Evolutionary conservation across 2,888 invertebrate species (phyloP), one percentile per base, ranked within the genome.

Genomic region (Lobophora halterata): DNA sequence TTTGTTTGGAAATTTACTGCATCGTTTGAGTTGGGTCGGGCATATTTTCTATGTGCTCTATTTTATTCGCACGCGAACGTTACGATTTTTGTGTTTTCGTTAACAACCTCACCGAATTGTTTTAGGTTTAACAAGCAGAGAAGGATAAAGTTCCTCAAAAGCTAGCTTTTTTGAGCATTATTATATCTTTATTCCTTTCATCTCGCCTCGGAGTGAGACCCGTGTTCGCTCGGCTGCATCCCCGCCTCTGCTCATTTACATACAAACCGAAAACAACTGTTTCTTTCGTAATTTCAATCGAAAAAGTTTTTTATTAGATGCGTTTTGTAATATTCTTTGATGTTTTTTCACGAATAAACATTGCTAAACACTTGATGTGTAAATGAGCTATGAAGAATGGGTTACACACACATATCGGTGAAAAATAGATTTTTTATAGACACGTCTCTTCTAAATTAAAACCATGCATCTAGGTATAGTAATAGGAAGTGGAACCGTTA

Each of bases 241-340:
- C 12, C 17, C 12, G 19, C 17, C 34, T 23, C 34, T 20, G 40
- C 30, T 8, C 20, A 45, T 53, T 53, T 49, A 38, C 51, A 54
- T 54, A 41, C 40, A 43, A 51, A 51, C 35, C 40, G 38, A 47
- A 49, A 52, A 43, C 42, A 51, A 46, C 37, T 42, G 31, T 37
- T 32, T 42, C 38, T 25, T 29, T 39, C 18, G 26, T 37, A 44
- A 34, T 30, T 34, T 19, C 30, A 33, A 39, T 41, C 30, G 16
- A 25, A 29, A 19, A 42, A 42, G 32, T 49, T 44, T n/a, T n/a
- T 20, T 36, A 28, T 26, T 26, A 6, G 3, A n/a, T 29, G 6
- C 7, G 16, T n/a, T 10, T 23, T 16, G 6, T 9, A 1, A 12
- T 2, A 14, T 3, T 13, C 13, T 13, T 24, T 13, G 13, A 13